Evolutionary conservation across 37 sponge, comb jelly and placozoan species (phyloP).

Genomic region (Hormiphora californensis): DNA sequence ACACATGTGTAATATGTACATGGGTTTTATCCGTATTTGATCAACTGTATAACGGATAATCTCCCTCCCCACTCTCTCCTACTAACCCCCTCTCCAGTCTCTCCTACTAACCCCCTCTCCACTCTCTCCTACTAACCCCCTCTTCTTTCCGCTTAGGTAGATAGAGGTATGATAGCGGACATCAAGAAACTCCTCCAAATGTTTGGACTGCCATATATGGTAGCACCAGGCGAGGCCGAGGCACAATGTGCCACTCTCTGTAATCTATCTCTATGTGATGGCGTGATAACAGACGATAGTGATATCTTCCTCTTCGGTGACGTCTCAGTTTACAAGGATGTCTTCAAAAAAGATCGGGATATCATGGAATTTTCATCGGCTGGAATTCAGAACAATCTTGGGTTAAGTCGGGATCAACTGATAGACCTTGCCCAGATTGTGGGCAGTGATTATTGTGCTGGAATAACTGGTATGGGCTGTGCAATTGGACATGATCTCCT

Average conservation of each 20-base stretch:
- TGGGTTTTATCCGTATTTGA: too few species aligned
- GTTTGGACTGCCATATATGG: constrained; percentile 87
- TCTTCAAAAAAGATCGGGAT: constrained; percentile 71
- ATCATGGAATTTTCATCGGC: neutral
- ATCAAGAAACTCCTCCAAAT: constrained; percentile 76
- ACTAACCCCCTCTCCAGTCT: neutral
- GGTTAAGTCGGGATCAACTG: constrained; percentile 64
- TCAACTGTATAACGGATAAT: too few species aligned
- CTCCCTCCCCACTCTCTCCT: neutral
- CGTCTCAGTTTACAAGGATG: constrained; percentile 69
- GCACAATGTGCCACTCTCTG: constrained; percentile 96
- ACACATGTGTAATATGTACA: too few species aligned
- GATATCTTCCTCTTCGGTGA: constrained; percentile 93
- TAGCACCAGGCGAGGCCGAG: constrained; percentile 88
- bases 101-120: neutral
- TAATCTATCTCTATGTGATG: constrained; percentile 57
- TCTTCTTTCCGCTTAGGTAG: neutral
- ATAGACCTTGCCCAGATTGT: constrained; percentile 73
- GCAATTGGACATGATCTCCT: neutral
- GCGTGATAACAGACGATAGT: constrained; percentile 90
- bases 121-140: neutral
- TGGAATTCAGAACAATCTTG: constrained; percentile 57
- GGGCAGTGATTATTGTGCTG: constrained; percentile 95
- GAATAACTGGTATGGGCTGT: constrained; percentile 66
- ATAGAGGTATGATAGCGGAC: neutral